A percentile compares a stretch with the other conserved stretches of the same genome.
These are phyloP conservation scores for Calvadosia cruxmelitensis DNA, from an alignment of 30 jellyfish, hydroid and myxozoan genomes.

Conservation along the genomic window DNA sequence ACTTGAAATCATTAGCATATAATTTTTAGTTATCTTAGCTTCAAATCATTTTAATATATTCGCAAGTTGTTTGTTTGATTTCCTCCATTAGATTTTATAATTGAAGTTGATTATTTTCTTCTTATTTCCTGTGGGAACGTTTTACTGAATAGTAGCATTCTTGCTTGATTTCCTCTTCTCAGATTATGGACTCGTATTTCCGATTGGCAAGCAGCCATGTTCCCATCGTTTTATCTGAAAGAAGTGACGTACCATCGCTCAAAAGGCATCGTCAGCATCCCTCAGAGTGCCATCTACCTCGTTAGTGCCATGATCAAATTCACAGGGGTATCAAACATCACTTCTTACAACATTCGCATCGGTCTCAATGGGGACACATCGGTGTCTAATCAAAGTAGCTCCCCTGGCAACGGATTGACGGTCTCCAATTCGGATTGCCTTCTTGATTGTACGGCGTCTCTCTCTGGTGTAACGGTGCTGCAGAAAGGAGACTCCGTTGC, in stretches of 20 bases:
- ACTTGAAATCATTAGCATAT: too few relatives aligned
- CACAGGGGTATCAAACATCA: background rate
- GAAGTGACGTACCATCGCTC: conserved; percentile 30
- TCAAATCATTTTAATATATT: too few relatives aligned
- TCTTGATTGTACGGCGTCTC: conserved; percentile 26
- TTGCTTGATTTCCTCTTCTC: background rate
- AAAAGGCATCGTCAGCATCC: conserved; percentile 47
- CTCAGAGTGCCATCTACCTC: conserved; percentile 28
- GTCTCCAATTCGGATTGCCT: conserved; percentile 26
- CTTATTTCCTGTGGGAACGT: too few relatives aligned
- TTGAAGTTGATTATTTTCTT: too few relatives aligned
- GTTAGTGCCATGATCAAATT: background rate
- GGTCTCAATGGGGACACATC: conserved; percentile 45
- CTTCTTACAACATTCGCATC: conserved; percentile 2
- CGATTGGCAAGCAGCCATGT: conserved; percentile 15
- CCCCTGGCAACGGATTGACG: conserved; percentile 32
- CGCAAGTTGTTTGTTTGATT: too few relatives aligned
- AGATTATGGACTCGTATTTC: conserved; percentile 47
- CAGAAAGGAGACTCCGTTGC: conserved; percentile 37
- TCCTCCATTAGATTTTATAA: too few relatives aligned
- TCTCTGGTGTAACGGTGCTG: conserved; percentile 28
- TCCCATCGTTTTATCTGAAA: conserved; percentile 15
- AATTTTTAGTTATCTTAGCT: too few relatives aligned
- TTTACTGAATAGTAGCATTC: too few relatives aligned
- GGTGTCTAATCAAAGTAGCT: background rate